Evolutionary conservation across 2,113 vertebrate species (phyloP).

Genomic region (Neolamprologus fasciatus): DNA sequence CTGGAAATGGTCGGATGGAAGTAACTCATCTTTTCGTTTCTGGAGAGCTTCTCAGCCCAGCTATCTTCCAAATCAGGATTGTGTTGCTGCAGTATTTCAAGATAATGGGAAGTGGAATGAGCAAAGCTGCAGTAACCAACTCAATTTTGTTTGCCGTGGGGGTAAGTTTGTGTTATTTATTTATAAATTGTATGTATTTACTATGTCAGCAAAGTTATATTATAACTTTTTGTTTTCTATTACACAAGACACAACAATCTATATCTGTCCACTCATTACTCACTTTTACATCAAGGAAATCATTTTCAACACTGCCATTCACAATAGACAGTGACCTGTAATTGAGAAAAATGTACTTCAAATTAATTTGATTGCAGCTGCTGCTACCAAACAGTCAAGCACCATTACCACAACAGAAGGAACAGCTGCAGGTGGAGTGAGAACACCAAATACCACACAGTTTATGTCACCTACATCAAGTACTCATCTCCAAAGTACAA

Average conservation of each 20-base stretch:
- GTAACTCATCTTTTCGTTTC: slow-evolving; percentile 44
- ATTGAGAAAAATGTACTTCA: background rate
- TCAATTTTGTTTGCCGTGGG: slow-evolving; percentile 37
- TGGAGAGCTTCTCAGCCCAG: slow-evolving; percentile 28
- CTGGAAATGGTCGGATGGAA: slow-evolving; percentile 63
- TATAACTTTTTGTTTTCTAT: background rate
- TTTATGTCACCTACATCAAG: background rate
- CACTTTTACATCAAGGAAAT: slow-evolving; percentile 6
- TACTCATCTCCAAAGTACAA: background rate
- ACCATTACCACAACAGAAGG: background rate
- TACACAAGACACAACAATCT: background rate
- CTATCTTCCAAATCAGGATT: background rate
- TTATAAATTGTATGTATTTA: background rate
- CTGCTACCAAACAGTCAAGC: background rate
- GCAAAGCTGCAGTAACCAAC: background rate
- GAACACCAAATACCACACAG: background rate
- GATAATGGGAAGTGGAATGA: slow-evolving; percentile 45
- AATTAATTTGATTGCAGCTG: background rate
- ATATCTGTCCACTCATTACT: background rate
- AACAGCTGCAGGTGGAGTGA: background rate
- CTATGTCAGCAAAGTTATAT: background rate
- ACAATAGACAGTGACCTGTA: background rate
- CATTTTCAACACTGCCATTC: background rate
- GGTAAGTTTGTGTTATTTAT: slow-evolving; percentile 15
- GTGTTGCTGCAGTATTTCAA: slow-evolving; percentile 1